Conservation (phyloP, 2,888 invertebrate species). For the Isoperla grammatica region DNA sequence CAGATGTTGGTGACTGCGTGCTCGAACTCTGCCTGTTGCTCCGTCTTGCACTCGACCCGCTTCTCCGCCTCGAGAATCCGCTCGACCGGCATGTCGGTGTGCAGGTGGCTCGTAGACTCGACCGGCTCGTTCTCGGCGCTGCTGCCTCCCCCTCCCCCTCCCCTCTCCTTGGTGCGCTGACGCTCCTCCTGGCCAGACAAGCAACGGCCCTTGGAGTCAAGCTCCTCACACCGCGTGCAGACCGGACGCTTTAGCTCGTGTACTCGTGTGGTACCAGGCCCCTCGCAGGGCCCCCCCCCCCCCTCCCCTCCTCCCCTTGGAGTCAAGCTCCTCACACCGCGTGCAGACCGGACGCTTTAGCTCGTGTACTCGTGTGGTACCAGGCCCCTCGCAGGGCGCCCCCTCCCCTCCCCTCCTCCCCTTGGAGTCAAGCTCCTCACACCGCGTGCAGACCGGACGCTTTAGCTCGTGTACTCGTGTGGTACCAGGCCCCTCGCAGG, state of each 20-base stretch:
- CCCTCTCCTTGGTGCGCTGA: constrained; percentile 71
- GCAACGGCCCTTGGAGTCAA: constrained; percentile 18
- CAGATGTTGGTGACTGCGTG: constrained; percentile 60
- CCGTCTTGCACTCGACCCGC: constrained; percentile 59
- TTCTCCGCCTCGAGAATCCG: constrained; percentile 89
- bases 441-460: no score
- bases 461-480: no score
- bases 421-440: no score
- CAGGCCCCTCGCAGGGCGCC: no score
- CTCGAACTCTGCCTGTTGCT: constrained; percentile 50
- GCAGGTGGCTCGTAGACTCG: constrained; percentile 60
- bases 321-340: no score
- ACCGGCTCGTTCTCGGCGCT: constrained; percentile 55
- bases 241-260: constrained; percentile 10
- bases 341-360: no score
- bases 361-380: no score
- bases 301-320: background rate
- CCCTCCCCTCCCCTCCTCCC: no score
- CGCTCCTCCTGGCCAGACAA: constrained; percentile 72
- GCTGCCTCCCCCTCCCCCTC: background rate
- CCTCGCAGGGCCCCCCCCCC: no score
- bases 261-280: background rate
- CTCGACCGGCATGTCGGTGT: constrained; percentile 89
- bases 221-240: constrained; percentile 16
- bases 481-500: no score